phyloP scores from a whole-genome alignment of 2,888 invertebrate species.

The Athrips mouffetella region DNA sequence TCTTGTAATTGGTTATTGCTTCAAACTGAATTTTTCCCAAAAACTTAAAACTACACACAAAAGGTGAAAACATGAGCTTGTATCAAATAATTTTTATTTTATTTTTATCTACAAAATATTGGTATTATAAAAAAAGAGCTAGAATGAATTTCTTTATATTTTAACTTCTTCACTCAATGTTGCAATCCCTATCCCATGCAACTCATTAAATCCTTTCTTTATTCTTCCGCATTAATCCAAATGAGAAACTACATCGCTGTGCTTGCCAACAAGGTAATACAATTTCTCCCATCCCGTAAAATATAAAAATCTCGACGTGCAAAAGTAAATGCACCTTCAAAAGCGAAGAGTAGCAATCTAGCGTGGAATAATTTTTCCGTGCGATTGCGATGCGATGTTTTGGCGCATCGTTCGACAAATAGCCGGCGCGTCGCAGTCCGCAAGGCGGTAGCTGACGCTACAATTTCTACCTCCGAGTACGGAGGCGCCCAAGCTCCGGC shows the following conservation, averaged over 20 bases:
- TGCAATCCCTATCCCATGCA: slow-evolving; percentile 3
- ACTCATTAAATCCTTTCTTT: slow-evolving; percentile 30
- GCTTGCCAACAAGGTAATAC: slow-evolving; percentile 72
- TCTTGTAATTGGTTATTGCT: too few species aligned
- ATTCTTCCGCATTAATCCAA: slow-evolving; percentile 51
- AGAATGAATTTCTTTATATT: not conserved
- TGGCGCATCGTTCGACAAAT: slow-evolving; percentile 76
- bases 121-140: too few species aligned
- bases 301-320: slow-evolving; percentile 62
- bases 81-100: too few species aligned
- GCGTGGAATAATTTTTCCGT: slow-evolving; percentile 70
- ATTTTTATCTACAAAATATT: too few species aligned
- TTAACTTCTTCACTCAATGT: not conserved
- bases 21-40: too few species aligned
- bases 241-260: slow-evolving; percentile 59
- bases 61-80: too few species aligned
- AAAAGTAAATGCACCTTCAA: slow-evolving; percentile 66
- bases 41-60: too few species aligned
- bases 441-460: slow-evolving; percentile 65
- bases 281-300: slow-evolving; percentile 63
- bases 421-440: slow-evolving; percentile 60
- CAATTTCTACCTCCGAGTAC: slow-evolving; percentile 53
- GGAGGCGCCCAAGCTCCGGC: slow-evolving; percentile 32
- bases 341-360: slow-evolving; percentile 67
- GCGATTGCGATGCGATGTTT: slow-evolving; percentile 72